Evolutionary conservation across 2,113 vertebrate species (phyloP), one percentile per base, ranked within the genome.

Genomic region (Erythrocercus mccallii): DNA sequence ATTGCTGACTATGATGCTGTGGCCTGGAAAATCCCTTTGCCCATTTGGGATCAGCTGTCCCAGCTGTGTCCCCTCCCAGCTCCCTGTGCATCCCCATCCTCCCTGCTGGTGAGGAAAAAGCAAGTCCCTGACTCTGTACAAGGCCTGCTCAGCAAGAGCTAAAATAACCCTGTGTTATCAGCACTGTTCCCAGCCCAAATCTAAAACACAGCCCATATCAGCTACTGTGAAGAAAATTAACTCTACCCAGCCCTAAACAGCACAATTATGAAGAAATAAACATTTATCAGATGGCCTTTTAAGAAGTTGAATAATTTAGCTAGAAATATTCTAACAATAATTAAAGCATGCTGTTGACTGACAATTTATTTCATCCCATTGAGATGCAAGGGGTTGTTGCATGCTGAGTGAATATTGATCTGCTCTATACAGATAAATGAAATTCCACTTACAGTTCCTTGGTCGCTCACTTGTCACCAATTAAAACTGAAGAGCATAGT

Each of bases 251-350:
- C 15, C 40, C n/a, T 81, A 77, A 92, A 35, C 21, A 56, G 40
- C 12, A 50, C 28, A 77, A 56, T 66, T 85, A 97, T 96, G 95
- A 97, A 97, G 91, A 97, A 98, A 98, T 97, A 97, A 97, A 96
- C 94, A 96, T 97, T 97, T 98, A 97, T 97, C 96, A 98, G 95
- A 97, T 97, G 96, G 97, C 93, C 96, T 97, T 98, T 97, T 54
- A 76, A 97, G 94, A 95, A 97, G 92, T 78, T 96, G 95, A 97
- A 97, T 97, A 96, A 97, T 97, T 96, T 97, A 97, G 84, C 90
- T 90, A 91, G 87, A 92, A 92, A 92, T 93, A 95, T 65, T 48
- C 50, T 92, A 76, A 37, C 83, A 84, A 94, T 94, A 97, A 95
- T 86, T 96, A 94, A 97, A 96, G 94, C 82, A 70, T 94, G 94